These are phyloP conservation scores for Ormyrus rosae DNA, from an alignment of 2,888 invertebrate species.

Conservation along the genomic window DNA sequence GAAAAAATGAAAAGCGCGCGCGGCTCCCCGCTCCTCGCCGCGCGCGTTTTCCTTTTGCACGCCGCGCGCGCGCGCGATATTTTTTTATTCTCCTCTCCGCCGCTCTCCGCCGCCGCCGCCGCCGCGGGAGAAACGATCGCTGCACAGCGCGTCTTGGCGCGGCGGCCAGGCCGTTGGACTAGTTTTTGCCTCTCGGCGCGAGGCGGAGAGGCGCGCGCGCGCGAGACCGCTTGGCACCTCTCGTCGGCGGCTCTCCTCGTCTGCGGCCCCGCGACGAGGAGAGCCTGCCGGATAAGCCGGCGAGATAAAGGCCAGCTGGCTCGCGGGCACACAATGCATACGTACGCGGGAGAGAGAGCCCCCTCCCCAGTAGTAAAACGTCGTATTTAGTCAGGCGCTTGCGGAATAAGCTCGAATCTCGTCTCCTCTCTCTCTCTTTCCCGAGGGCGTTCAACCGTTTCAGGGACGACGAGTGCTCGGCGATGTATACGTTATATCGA, in stretches of 20 bases:
- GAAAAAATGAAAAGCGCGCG: constrained; percentile 2
- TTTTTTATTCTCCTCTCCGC: too few species aligned
- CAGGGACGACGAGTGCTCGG: too few species aligned
- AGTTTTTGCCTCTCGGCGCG: constrained; percentile 62
- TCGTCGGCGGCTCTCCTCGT: background rate
- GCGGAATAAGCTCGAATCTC: background rate
- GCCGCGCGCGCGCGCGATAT: background rate
- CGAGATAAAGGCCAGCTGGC: too few species aligned
- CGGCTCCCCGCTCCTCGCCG: background rate
- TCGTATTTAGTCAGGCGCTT: constrained; percentile 46
- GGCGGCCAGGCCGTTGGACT: constrained; percentile 60
- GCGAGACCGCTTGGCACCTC: constrained; percentile 72
- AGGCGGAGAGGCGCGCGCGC: constrained; percentile 52
- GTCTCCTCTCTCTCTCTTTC: background rate
- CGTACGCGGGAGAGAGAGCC: too few species aligned
- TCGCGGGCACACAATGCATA: too few species aligned
- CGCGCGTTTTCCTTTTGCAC: background rate
- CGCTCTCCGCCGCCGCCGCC: too few species aligned
- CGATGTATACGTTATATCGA: too few species aligned
- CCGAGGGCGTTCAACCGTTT: constrained; percentile 22
- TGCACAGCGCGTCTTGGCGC: background rate
- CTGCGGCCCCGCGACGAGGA: constrained; percentile 5
- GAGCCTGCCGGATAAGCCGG: background rate
- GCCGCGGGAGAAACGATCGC: too few species aligned
- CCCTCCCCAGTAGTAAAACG: constrained; percentile 42